Evolutionary conservation across 2,888 invertebrate genomes (phyloP).

Genomic region (Agrochola litura): DNA sequence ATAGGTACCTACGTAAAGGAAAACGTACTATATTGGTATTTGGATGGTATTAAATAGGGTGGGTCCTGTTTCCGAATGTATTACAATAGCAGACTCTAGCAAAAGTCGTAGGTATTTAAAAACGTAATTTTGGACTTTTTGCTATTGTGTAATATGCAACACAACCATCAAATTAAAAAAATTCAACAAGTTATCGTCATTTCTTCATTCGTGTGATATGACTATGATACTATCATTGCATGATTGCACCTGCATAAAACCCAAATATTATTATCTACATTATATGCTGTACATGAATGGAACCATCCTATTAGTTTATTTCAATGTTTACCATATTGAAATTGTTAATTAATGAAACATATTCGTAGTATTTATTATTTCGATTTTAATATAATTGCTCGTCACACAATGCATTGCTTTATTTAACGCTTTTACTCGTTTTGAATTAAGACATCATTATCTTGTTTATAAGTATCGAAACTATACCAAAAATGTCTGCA

Average conservation of each 20-base stretch:
- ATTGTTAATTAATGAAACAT: conserved; percentile 3
- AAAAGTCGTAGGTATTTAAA: neutral
- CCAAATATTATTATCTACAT: neutral
- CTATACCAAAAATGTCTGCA: neutral
- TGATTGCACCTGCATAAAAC: neutral
- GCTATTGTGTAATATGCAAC: neutral
- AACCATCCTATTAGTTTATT: conserved; percentile 1
- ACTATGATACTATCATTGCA: neutral
- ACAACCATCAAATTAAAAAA: neutral
- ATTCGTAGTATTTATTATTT: conserved; percentile 2
- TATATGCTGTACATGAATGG: neutral
- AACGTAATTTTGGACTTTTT: neutral
- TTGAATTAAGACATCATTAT: neutral
- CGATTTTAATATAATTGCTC: neutral
- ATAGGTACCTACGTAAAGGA: neutral
- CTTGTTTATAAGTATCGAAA: neutral
- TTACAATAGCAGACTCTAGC: neutral
- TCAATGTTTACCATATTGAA: neutral
- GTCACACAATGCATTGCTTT: conserved; percentile 1
- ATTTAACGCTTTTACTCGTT: conserved; percentile 8
- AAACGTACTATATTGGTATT: neutral
- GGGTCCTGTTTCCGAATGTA: neutral
- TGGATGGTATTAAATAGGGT: neutral
- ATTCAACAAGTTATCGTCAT: neutral
- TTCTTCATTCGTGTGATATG: neutral